Percentiles rank a stretch among this genome's conserved stretches.
Evolutionary conservation across 2,888 invertebrate species (phyloP).

Genomic region (Clepsis dumicolana): DNA sequence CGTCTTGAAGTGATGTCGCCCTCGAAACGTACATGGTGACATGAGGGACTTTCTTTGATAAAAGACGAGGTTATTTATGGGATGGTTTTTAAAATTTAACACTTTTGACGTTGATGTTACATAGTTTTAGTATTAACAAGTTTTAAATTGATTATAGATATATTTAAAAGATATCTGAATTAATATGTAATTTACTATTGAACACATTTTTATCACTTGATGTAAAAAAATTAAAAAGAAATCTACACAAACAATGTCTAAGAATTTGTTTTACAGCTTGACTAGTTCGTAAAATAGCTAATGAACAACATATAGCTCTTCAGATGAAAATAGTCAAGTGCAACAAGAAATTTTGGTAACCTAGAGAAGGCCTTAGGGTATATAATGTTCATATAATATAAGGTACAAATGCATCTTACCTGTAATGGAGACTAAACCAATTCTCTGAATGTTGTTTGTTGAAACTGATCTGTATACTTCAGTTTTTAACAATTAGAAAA

Average conservation of each 20-base stretch:
- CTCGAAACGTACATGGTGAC: background rate
- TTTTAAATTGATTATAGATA: conserved; percentile 13
- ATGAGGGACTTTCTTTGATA: background rate
- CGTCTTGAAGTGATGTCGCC: background rate
- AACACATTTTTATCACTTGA: background rate
- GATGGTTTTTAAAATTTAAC: conserved; percentile 6
- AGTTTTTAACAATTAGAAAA: background rate
- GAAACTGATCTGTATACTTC: background rate
- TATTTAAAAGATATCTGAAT: background rate
- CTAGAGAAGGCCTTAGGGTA: background rate
- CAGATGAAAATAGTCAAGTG: background rate
- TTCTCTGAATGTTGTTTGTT: conserved; percentile 2
- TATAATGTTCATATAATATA: background rate
- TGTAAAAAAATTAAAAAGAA: background rate
- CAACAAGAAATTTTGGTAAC: background rate
- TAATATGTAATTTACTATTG: background rate
- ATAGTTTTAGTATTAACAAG: conserved; percentile 35
- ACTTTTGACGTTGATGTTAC: conserved; percentile 33
- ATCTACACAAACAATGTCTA: background rate
- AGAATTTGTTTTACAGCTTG: background rate
- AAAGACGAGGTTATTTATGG: background rate
- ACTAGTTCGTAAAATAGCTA: background rate
- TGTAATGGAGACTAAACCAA: background rate
- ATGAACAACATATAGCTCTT: background rate
- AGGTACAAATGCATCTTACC: background rate